phyloP scores from a whole-genome alignment of 2,888 invertebrate genomes.

The Rhagium mordax region DNA sequence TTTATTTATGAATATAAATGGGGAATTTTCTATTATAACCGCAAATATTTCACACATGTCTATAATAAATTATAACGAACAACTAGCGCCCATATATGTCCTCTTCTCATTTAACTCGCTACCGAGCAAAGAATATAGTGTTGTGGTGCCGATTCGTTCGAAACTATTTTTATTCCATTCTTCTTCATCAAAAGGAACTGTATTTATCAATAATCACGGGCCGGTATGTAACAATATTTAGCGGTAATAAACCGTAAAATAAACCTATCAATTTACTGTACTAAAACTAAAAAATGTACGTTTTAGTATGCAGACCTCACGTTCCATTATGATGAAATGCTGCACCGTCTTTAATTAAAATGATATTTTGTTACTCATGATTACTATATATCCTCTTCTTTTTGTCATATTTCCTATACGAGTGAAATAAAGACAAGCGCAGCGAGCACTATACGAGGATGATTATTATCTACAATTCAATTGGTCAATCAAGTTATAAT shows the following conservation, averaged over 20 bases:
- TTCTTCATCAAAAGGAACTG: background rate
- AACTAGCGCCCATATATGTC: background rate
- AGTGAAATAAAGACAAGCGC: background rate
- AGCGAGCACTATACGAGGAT: background rate
- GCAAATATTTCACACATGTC: slow-evolving; percentile 25
- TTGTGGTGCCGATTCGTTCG: background rate
- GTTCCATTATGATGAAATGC: slow-evolving; percentile 16
- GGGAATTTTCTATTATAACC: slow-evolving; percentile 10
- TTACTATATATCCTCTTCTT: slow-evolving; percentile 16
- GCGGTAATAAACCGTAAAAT: background rate
- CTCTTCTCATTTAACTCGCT: background rate
- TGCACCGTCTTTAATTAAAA: slow-evolving; percentile 25
- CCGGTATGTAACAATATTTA: background rate
- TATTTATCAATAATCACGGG: background rate
- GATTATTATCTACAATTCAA: slow-evolving; percentile 25
- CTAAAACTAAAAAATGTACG: slow-evolving; percentile 5
- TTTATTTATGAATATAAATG: slow-evolving; percentile 33
- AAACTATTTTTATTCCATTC: background rate
- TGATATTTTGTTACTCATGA: slow-evolving; percentile 27
- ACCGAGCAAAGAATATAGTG: background rate
- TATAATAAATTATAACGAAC: background rate
- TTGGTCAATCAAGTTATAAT: slow-evolving; percentile 21
- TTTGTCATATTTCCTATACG: slow-evolving; percentile 7
- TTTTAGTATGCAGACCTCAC: slow-evolving; percentile 24
- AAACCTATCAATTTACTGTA: slow-evolving; percentile 20